Conservation (phyloP, 1,140 invertebrate genomes). For the Leptinotarsa texana region DNA sequence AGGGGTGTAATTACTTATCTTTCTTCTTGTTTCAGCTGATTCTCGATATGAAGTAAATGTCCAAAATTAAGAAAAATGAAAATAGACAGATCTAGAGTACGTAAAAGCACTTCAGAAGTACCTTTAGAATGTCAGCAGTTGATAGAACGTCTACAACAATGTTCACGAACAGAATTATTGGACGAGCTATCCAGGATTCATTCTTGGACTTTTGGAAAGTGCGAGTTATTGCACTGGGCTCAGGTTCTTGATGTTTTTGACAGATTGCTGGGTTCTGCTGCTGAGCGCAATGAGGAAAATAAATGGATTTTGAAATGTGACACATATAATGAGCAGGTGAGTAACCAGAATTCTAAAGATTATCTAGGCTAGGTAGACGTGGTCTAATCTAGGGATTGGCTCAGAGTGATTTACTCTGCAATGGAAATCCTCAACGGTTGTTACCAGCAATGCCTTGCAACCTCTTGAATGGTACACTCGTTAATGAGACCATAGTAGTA, state of each 20-base stretch:
- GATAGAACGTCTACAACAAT: conserved; percentile 77
- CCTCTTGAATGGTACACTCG: no score
- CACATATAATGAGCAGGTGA: conserved; percentile 52
- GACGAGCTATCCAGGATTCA: conserved; percentile 76
- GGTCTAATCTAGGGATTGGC: no score
- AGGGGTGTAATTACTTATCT: not conserved
- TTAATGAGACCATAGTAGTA: no score
- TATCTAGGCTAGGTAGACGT: no score
- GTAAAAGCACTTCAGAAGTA: conserved; percentile 88
- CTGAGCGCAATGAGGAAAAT: conserved; percentile 66
- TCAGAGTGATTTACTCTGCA: no score
- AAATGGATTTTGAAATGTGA: conserved; percentile 82
- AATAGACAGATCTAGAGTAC: conserved; percentile 82
- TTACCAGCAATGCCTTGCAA: no score
- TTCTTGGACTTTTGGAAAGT: conserved; percentile 89
- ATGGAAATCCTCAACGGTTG: no score
- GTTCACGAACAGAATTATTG: conserved; percentile 71
- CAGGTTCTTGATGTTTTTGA: conserved; percentile 86
- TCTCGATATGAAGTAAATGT: conserved; percentile 31
- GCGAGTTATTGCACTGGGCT: conserved; percentile 89
- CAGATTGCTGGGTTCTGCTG: conserved; percentile 77
- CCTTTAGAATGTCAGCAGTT: conserved; percentile 81
- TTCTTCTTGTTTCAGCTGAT: conserved; percentile 18
- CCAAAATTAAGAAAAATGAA: conserved; percentile 66
- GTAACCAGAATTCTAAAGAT: not conserved